Evolutionary conservation across 1,140 invertebrate genomes (phyloP).

Genomic region (Pseudoatta argentina): DNA sequence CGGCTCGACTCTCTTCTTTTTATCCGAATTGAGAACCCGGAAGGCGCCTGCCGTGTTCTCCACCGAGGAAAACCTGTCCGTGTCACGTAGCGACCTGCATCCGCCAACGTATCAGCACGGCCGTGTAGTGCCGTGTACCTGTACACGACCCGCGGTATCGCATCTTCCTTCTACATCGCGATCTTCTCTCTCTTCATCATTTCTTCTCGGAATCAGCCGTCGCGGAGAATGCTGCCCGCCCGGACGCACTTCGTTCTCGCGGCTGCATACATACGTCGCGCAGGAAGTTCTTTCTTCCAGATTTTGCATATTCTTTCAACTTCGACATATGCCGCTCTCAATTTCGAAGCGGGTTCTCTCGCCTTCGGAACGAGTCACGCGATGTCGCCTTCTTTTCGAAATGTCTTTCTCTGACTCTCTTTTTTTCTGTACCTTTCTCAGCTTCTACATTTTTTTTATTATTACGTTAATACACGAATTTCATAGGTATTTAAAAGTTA

Average conservation of each 20-base stretch:
- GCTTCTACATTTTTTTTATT: constrained; percentile 12
- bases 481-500: neutral
- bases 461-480: neutral
- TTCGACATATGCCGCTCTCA: constrained; percentile 54
- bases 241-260: constrained; percentile 32
- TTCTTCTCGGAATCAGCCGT: constrained; percentile 28
- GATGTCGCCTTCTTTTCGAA: neutral
- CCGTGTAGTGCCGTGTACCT: constrained; percentile 40
- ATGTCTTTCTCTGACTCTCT: neutral
- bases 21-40: constrained; percentile 69
- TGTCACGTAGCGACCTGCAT: constrained; percentile 71
- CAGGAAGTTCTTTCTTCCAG: constrained; percentile 56
- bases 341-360: constrained; percentile 27
- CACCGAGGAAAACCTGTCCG: constrained; percentile 74
- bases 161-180: neutral
- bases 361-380: constrained; percentile 35
- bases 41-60: constrained; percentile 54
- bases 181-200: neutral
- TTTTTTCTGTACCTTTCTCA: neutral
- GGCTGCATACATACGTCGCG: constrained; percentile 11
- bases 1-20: neutral
- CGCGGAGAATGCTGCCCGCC: neutral
- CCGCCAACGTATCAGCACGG: constrained; percentile 31
- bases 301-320: constrained; percentile 63
- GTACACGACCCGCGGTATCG: constrained; percentile 1